Base-by-base conservation (phyloP, 1,140 invertebrate genomes). In the Trypoxylus dichotomus region DNA sequence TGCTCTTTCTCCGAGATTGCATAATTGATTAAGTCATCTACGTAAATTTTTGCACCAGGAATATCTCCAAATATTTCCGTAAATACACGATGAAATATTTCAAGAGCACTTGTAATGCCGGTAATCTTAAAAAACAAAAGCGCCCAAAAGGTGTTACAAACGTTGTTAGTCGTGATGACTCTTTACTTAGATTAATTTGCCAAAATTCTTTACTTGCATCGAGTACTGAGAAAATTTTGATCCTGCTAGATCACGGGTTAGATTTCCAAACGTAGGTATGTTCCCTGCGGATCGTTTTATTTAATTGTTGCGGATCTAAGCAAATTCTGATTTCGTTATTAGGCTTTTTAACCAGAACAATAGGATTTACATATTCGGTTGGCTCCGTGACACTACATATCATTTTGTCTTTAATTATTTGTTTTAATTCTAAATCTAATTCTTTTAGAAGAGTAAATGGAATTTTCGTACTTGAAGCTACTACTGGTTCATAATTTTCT, bases 221-320 rank as follows among this genome's bases (percentile, higher is more conserved):
- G 10, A 89, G 76, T 24, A 84, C 84, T 1, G 84, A 84, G 81
- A 88, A 89, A n/a, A n/a, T n/a, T n/a, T n/a, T n/a, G n/a, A n/a
- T n/a, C n/a, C n/a, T n/a, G n/a, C n/a, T n/a, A n/a, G n/a, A n/a
- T n/a, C n/a, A n/a, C n/a, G n/a, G n/a, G n/a, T n/a, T n/a, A n/a
- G n/a, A n/a, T 87, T 85, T 32, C 87, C 85, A 41, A 86, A 73
- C 0, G 83, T 86, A 7, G 86, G 85, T 27, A 88, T 84, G 82
- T 79, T 83, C 82, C 11, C 86, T 58, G 75, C 82, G 83, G n/a
- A 89, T 85, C 13, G 79, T 80, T 79, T 79, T 79, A 78, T 88
- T 87, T 27, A 87, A 78, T 58, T 85, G 81, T 75, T 76, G 81
- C 8, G 85, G 85, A 80, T 87, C 86, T 24, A 87, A 75, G 79